A percentile compares a stretch with the other conserved stretches of the same genome.
Evolutionary conservation across 2,797 vertebrate genomes (phyloP).

Genomic region (Poecilia picta): DNA sequence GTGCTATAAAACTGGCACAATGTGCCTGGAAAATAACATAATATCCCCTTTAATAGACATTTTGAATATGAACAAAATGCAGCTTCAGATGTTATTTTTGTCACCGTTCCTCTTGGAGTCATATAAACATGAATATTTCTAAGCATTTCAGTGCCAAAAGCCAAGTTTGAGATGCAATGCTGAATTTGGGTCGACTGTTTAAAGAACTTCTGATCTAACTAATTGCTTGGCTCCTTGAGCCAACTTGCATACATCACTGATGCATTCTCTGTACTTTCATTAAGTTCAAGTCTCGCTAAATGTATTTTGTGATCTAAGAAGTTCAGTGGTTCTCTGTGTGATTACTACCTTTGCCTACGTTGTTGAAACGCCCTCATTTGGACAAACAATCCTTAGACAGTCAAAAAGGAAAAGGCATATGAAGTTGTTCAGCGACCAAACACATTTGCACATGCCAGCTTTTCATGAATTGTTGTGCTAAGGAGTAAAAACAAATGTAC

Average conservation of each 20-base stretch:
- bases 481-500: slow-evolving; percentile 21
- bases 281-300: slow-evolving; percentile 16
- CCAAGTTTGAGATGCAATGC: not conserved
- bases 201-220: not conserved
- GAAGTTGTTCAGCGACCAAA: slow-evolving; percentile 12
- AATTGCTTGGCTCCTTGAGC: slow-evolving; percentile 16
- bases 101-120: not conserved
- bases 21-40: no score
- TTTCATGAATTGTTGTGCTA: slow-evolving; percentile 21
- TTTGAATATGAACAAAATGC: not conserved
- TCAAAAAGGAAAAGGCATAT: slow-evolving; percentile 1
- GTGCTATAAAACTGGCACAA: not conserved
- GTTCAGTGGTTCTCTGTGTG: not conserved
- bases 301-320: slow-evolving; percentile 7
- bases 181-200: not conserved
- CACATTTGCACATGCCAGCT: slow-evolving; percentile 18
- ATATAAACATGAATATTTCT: not conserved
- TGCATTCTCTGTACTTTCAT: slow-evolving; percentile 11
- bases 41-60: not conserved
- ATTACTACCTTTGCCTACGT: not conserved
- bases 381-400: slow-evolving; percentile 25
- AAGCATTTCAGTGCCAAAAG: not conserved
- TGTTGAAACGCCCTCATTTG: slow-evolving; percentile 14
- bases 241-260: slow-evolving; percentile 9
- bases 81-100: not conserved